Evolutionary conservation across 2,113 vertebrate species (phyloP).

Genomic region (Percopsis transmontana): DNA sequence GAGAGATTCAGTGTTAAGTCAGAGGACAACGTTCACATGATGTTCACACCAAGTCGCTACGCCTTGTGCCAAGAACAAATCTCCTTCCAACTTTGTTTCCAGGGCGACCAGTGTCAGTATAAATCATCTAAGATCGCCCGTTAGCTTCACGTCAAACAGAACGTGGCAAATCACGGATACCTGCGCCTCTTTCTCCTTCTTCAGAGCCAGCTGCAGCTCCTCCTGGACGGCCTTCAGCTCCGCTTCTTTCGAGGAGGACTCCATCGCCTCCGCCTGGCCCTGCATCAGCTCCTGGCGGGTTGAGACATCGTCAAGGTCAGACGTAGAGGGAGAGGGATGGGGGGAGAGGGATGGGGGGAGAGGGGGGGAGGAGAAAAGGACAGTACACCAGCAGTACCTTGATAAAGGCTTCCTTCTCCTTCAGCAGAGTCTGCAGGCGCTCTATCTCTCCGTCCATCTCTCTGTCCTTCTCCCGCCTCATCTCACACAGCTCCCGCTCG

Average conservation of each 20-base stretch:
- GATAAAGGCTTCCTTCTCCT: conserved; percentile 79
- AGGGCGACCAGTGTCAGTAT: too few species aligned
- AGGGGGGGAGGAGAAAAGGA: background rate
- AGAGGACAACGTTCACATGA: background rate
- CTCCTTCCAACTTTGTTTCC: too few species aligned
- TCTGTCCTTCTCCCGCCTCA: conserved; percentile 60
- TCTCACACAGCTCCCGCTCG: conserved; percentile 67
- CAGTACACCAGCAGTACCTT: conserved; percentile 69
- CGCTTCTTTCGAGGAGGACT: conserved; percentile 43
- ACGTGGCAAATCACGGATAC: conserved; percentile 74
- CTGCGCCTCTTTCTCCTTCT: conserved; percentile 89
- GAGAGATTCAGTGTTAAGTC: background rate
- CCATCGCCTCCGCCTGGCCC: conserved; percentile 63
- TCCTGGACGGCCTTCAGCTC: conserved; percentile 78
- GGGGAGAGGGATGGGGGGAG: background rate
- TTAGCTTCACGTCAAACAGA: too few species aligned
- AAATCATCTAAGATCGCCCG: too few species aligned
- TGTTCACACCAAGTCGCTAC: background rate
- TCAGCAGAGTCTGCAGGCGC: conserved; percentile 65
- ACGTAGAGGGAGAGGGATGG: background rate
- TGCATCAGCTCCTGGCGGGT: conserved; percentile 72
- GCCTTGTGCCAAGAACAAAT: too few species aligned
- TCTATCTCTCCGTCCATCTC: conserved; percentile 56
- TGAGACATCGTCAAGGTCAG: conserved; percentile 4
- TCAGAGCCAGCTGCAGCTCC: conserved; percentile 85